Base-by-base conservation (phyloP, 2,888 invertebrate genomes). In the Apamea sordens region DNA sequence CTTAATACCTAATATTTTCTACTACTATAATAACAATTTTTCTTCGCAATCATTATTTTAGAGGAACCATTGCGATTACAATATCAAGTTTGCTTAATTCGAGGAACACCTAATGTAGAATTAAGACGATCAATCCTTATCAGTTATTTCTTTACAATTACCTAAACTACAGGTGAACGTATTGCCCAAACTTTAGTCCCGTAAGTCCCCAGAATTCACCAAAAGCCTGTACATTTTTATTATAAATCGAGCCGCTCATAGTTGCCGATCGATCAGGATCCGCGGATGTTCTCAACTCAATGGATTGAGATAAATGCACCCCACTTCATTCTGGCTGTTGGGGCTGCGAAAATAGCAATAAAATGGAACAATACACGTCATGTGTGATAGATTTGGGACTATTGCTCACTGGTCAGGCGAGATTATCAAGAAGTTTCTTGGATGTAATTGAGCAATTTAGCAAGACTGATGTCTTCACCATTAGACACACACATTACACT, bases 231-330 rank as follows among this genome's bases (percentile, higher is more conserved):
- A 86, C 82, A 90, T 92, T 92, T 92, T 93, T 93, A 93, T 94
- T 91, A 94, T 93, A 92, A 93, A 93, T 93, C 89, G 92, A 87
- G 89, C 87, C 88, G 80, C 80, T 88, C 88, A 91, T 91, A 91
- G 91, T 91, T 86, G 85, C 76, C 92, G 91, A 94, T 94, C 94
- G 92, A 94, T 94, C 94, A 93, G 89, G 89, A 92, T 91, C 87
- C 90, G 86, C 86, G 81, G 91, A 92, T 90, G 91, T 85, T 80
- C 77, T 90, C 90, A 88, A 90, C 92, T 91, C 93, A 93, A 93
- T 93, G 92, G 93, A 94, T 93, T 93, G 92, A 93, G 93, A 94
- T 93, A 92, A 94, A 94, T 94, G 91, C 91, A 86, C 81, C 76
- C 75, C 77, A 81, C 90, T 93, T 88, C 87, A 91, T 93, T 91